Evolutionary conservation across 2,113 vertebrate genomes (phyloP).

Genomic region (Poeciliopsis turrubarensis): DNA sequence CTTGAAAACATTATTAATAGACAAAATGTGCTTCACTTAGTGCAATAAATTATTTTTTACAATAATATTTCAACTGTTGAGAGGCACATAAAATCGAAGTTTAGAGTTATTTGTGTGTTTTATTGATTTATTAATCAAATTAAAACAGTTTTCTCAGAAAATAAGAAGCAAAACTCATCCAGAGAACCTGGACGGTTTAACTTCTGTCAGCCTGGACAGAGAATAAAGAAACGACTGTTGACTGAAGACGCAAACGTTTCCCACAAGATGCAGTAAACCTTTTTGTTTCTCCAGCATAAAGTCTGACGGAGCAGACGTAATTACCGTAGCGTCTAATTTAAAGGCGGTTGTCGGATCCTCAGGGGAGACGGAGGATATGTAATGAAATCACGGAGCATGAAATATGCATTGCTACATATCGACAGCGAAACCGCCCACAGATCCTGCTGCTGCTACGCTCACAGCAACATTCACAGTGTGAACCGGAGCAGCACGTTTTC

Average conservation of each 20-base stretch:
- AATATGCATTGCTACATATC: slow-evolving; percentile 69
- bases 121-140: too few relatives aligned
- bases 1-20: too few relatives aligned
- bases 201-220: background rate
- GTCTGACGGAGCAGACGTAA: slow-evolving; percentile 54
- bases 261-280: background rate
- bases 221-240: background rate
- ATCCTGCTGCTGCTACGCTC: slow-evolving; percentile 28
- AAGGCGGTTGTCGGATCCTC: slow-evolving; percentile 7
- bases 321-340: slow-evolving; percentile 55
- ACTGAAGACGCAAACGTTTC: background rate
- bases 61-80: too few relatives aligned
- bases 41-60: too few relatives aligned
- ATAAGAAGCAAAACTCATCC: background rate
- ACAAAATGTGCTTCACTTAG: too few relatives aligned
- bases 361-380: slow-evolving; percentile 37
- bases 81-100: too few relatives aligned
- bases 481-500: slow-evolving; percentile 11
- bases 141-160: background rate
- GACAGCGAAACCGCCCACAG: slow-evolving; percentile 36
- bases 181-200: background rate
- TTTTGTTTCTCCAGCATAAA: background rate
- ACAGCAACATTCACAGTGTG: slow-evolving; percentile 18
- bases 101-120: too few relatives aligned
- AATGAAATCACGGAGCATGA: slow-evolving; percentile 69